phyloP scores from a whole-genome alignment of 2,888 invertebrate species.

The Thysanoteuthis rhombus region DNA sequence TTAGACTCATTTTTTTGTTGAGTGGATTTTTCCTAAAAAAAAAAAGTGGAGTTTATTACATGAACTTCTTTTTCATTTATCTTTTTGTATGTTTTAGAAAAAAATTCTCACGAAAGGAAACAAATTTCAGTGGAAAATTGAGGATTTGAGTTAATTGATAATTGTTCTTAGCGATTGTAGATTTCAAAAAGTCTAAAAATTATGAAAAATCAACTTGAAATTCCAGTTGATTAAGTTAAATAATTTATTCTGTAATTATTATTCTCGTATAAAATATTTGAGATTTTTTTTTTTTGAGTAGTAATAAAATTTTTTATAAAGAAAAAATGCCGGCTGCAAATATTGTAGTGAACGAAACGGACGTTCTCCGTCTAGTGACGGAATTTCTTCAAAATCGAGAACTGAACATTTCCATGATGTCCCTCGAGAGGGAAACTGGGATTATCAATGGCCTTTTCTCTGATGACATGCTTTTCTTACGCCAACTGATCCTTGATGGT shows the following conservation, averaged over 20 bases:
- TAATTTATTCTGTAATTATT: background rate
- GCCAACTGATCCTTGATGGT: conserved; percentile 94
- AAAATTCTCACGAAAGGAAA: background rate
- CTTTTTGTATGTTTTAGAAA: background rate
- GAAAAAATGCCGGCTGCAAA: conserved; percentile 59
- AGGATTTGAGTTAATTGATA: too few species aligned
- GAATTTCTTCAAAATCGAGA: conserved; percentile 78
- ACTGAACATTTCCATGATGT: conserved; percentile 87
- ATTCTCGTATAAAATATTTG: background rate
- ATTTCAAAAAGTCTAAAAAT: background rate
- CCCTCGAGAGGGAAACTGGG: conserved; percentile 92
- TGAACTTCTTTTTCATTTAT: background rate
- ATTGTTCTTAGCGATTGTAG: background rate
- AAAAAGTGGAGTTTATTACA: background rate
- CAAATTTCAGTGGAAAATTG: background rate
- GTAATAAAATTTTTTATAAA: background rate
- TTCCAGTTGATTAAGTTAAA: too few species aligned
- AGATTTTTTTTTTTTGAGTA: background rate
- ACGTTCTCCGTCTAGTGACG: conserved; percentile 72
- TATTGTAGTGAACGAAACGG: conserved; percentile 65
- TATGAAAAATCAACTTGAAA: too few species aligned
- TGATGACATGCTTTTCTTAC: conserved; percentile 91
- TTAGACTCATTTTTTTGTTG: background rate
- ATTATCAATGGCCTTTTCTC: conserved; percentile 77
- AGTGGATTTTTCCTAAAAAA: background rate